Percentiles rank a stretch among this genome's conserved stretches.
Evolutionary conservation across 2,888 invertebrate species (phyloP).

Genomic region (Agrochola litura): DNA sequence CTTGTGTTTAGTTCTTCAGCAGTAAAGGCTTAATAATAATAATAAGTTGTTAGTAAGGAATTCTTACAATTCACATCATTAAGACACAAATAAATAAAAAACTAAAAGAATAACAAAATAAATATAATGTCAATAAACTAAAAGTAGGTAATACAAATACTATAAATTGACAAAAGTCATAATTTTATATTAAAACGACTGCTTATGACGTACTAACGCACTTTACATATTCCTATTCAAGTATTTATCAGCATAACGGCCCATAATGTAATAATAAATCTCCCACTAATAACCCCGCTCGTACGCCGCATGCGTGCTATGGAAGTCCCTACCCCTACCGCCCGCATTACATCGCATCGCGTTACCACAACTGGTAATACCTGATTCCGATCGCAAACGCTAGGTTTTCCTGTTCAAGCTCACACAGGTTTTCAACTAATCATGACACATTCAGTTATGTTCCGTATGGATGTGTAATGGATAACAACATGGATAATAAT

Average conservation of each 20-base stretch:
- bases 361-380: conserved; percentile 19
- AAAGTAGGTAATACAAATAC: no score
- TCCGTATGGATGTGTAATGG: no score
- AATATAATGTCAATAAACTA: no score
- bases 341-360: conserved; percentile 6
- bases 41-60: no score
- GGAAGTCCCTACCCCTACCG: no score
- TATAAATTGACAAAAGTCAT: background rate
- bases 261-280: background rate
- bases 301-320: background rate
- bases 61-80: no score
- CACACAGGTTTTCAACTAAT: background rate
- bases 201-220: background rate
- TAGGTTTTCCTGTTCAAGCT: conserved; percentile 23
- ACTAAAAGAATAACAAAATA: no score
- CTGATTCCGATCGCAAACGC: background rate
- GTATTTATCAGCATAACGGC: background rate
- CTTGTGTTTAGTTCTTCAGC: no score
- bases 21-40: no score
- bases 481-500: no score
- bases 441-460: background rate
- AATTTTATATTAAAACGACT: background rate
- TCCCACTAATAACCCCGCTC: background rate
- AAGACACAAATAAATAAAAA: no score
- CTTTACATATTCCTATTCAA: background rate